These are phyloP conservation scores for Hylaea fasciaria DNA, from an alignment of 2,888 invertebrate genomes.

Conservation along the genomic window DNA sequence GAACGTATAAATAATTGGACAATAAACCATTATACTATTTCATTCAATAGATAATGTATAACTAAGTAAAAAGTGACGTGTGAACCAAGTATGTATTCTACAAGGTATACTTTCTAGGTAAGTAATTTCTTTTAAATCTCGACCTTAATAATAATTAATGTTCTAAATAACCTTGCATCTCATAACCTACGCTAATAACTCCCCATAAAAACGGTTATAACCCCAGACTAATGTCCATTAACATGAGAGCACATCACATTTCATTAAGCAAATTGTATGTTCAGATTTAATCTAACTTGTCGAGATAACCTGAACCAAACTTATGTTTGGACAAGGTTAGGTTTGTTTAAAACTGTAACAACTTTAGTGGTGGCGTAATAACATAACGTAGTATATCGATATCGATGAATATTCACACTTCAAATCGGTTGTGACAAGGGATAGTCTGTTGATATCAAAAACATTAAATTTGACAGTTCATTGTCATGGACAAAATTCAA, in stretches of 20 bases:
- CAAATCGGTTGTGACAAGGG: too few species aligned
- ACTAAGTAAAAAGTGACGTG: too few species aligned
- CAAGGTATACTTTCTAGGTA: too few species aligned
- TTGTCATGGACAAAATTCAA: too few species aligned
- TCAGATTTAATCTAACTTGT: conserved; percentile 14
- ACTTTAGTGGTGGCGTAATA: conserved; percentile 4
- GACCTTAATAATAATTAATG: too few species aligned
- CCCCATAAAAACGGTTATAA: conserved; percentile 1
- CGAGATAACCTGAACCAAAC: conserved; percentile 11
- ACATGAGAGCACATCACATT: conserved; percentile 7
- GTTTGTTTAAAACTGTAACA: conserved; percentile 9
- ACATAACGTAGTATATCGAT: conserved; percentile 2
- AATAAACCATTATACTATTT: too few species aligned
- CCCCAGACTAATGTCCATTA: conserved; percentile 3
- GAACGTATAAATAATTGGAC: too few species aligned
- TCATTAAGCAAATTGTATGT: conserved; percentile 17
- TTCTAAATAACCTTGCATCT: conserved; percentile 1
- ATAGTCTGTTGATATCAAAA: too few species aligned
- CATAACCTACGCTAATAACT: neutral
- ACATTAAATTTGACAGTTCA: too few species aligned
- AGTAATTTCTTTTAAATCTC: too few species aligned
- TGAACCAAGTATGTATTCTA: too few species aligned
- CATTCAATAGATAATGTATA: too few species aligned
- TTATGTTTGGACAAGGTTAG: conserved; percentile 19
- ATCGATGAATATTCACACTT: conserved; percentile 2